Percentiles rank a stretch among this genome's conserved stretches.
phyloP scores from a whole-genome alignment of 64 coral and sea anemone species.

The Acropora tenuis region DNA sequence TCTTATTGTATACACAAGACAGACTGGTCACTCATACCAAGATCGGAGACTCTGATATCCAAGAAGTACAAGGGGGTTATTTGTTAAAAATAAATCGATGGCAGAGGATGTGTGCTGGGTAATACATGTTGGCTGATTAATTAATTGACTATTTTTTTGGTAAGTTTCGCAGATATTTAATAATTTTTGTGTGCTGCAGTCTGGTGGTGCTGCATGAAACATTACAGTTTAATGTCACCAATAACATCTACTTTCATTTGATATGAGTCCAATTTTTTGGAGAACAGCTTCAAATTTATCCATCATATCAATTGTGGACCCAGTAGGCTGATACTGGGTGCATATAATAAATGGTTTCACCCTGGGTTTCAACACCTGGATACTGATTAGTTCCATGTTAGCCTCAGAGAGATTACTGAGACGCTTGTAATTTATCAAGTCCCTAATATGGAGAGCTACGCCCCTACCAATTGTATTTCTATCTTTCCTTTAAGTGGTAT shows the following conservation, averaged over 20 bases:
- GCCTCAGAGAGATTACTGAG: neutral
- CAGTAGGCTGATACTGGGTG: constrained; percentile 19
- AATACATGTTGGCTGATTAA: neutral
- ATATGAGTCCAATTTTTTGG: neutral
- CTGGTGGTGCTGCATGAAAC: neutral
- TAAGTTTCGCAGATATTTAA: neutral
- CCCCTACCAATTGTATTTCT: neutral
- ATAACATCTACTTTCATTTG: constrained; percentile 14
- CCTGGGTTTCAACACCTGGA: constrained; percentile 21
- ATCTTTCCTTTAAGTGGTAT: neutral
- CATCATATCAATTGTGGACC: neutral
- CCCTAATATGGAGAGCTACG: too few species aligned
- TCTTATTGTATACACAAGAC: too few species aligned
- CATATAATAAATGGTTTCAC: constrained; percentile 25
- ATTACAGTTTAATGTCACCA: constrained; percentile 30
- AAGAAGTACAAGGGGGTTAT: too few species aligned
- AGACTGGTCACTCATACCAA: too few species aligned
- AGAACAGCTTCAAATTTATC: constrained; percentile 1
- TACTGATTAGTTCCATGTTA: constrained; percentile 27
- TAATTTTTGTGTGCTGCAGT: constrained; percentile 8
- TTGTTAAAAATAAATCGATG: too few species aligned
- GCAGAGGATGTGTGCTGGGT: neutral
- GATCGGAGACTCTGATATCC: too few species aligned
- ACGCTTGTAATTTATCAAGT: neutral
- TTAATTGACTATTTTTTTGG: neutral